A percentile compares a stretch with the other conserved stretches of the same genome.
Conservation (phyloP, 2,888 invertebrate species). For the Muschampia plurimacula region DNA sequence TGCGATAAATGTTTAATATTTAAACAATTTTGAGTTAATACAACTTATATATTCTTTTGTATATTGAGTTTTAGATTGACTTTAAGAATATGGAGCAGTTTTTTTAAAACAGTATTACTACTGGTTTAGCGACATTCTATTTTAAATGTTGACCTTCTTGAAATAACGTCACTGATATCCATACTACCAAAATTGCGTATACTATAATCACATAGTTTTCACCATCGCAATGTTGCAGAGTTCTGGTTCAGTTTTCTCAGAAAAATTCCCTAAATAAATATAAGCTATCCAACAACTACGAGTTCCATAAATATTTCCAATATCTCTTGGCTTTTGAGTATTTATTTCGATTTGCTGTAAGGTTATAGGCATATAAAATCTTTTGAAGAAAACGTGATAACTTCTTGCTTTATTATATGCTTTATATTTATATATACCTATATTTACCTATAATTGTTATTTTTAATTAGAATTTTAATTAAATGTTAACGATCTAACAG, state of each 20-base stretch:
- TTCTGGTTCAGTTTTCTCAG: not conserved
- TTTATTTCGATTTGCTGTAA: slow-evolving; percentile 10
- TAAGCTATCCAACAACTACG: slow-evolving; percentile 6
- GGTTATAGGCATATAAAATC: not conserved
- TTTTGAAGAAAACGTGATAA: not conserved
- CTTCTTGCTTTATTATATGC: not conserved
- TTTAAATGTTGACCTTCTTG: not conserved
- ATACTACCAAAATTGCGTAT: not conserved
- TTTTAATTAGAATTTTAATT: too few relatives aligned
- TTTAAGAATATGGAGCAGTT: not conserved
- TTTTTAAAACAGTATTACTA: not conserved
- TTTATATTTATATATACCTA: too few relatives aligned
- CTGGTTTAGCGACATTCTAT: not conserved
- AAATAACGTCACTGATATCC: not conserved
- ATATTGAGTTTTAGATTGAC: not conserved
- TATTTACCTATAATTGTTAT: too few relatives aligned
- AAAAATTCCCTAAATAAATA: slow-evolving; percentile 11
- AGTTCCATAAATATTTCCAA: slow-evolving; percentile 24
- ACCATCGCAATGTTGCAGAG: not conserved
- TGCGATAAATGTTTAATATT: too few relatives aligned
- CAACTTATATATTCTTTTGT: too few relatives aligned
- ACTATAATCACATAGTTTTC: not conserved
- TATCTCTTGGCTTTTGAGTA: slow-evolving; percentile 13
- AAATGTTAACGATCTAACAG: too few relatives aligned
- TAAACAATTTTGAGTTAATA: too few relatives aligned